These are phyloP conservation scores for Hybos culiciformis DNA, from an alignment of 2,888 invertebrate species.

Conservation along the genomic window DNA sequence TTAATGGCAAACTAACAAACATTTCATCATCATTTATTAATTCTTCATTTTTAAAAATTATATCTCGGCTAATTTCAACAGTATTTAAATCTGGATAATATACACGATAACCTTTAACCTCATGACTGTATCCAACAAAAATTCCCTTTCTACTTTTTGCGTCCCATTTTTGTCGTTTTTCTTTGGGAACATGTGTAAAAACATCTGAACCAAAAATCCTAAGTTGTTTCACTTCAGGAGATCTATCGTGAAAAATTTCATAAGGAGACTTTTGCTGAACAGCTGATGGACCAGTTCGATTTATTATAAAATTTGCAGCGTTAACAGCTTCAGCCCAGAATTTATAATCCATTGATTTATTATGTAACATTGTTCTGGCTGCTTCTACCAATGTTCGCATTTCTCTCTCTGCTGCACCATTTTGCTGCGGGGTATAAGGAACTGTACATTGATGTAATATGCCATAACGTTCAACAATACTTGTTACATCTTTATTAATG, in stretches of 20 bases:
- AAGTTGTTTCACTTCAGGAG: constrained; percentile 3
- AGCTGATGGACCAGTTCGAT: constrained; percentile 10
- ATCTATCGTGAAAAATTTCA: constrained; percentile 24
- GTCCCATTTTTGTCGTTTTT: constrained; percentile 23
- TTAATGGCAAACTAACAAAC: neutral
- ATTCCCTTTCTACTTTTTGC: constrained; percentile 18
- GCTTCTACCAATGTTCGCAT: constrained; percentile 2
- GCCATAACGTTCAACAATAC: neutral
- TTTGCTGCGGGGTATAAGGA: neutral
- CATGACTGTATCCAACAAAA: constrained; percentile 22
- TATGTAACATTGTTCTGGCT: neutral
- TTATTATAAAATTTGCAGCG: constrained; percentile 17
- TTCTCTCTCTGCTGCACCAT: constrained; percentile 1
- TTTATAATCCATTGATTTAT: constrained; percentile 12
- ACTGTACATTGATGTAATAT: neutral
- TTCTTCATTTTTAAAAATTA: constrained; percentile 5
- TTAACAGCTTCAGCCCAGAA: constrained; percentile 30
- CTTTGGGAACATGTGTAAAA: constrained; percentile 24
- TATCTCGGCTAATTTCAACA: constrained; percentile 11
- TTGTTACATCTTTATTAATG: constrained; percentile 1
- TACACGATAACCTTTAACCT: constrained; percentile 19
- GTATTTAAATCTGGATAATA: constrained; percentile 8
- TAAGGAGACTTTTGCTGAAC: constrained; percentile 20
- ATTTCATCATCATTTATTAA: neutral
- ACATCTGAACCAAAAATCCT: constrained; percentile 26